phyloP scores from a whole-genome alignment of 2,888 invertebrate genomes.

The Drosophila acutilabella region DNA sequence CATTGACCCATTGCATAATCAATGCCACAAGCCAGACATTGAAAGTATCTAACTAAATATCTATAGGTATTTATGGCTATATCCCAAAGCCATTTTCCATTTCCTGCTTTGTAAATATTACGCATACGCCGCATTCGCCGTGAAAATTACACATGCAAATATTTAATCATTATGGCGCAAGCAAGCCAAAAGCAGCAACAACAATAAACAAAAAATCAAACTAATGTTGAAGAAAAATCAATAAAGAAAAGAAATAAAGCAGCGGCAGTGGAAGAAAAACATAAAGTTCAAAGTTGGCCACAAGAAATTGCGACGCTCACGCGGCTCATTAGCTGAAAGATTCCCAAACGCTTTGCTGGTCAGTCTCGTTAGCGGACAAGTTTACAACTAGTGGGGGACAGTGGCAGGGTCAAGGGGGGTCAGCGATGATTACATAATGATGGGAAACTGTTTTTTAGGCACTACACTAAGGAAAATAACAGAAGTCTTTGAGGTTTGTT shows the following conservation, averaged over 20 bases:
- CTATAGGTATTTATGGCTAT: conserved; percentile 16
- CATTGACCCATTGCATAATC: conserved; percentile 29
- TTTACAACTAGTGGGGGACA: not conserved
- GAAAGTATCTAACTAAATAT: not conserved
- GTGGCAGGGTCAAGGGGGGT: not conserved
- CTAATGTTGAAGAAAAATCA: conserved; percentile 40
- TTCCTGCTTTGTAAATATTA: conserved; percentile 68
- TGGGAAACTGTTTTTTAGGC: conserved; percentile 61
- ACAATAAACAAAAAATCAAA: conserved; percentile 43
- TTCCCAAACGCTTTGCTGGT: conserved; percentile 31
- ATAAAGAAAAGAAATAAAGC: conserved; percentile 34
- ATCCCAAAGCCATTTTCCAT: conserved; percentile 38
- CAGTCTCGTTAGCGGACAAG: conserved; percentile 45
- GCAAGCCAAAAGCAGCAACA: conserved; percentile 21
- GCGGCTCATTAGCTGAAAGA: conserved; percentile 64
- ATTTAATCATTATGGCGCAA: conserved; percentile 70
- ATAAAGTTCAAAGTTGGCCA: conserved; percentile 71
- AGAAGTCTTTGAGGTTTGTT: not conserved
- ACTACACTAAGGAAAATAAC: no score
- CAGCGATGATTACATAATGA: conserved; percentile 65
- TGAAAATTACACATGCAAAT: conserved; percentile 69
- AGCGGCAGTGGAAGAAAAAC: not conserved
- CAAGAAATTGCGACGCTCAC: conserved; percentile 58
- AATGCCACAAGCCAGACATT: conserved; percentile 18
- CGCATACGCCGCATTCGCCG: conserved; percentile 60